These are phyloP conservation scores for Agelaius tricolor DNA, from an alignment of 2,113 vertebrate species.

Conservation along the genomic window DNA sequence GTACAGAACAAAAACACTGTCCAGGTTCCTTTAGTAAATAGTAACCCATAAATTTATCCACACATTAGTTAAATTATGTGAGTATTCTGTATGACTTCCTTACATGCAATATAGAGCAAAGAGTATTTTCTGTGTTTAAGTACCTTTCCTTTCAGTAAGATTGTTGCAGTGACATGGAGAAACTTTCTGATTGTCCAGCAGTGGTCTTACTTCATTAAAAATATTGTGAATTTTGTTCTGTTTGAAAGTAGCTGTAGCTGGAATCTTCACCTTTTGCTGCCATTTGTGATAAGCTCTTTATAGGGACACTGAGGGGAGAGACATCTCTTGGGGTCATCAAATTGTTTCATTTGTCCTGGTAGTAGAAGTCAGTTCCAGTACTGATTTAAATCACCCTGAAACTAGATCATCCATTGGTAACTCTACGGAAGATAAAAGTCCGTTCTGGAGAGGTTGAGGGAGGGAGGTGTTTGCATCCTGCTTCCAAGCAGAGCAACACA, in stretches of 20 bases:
- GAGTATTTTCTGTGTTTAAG: not conserved
- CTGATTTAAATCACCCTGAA: not conserved
- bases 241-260: not conserved
- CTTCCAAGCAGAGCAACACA: not conserved
- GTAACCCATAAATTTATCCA: not conserved
- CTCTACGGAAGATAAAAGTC: not conserved
- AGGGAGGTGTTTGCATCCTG: not conserved
- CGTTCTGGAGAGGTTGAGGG: not conserved
- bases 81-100: not conserved
- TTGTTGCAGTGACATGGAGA: not conserved
- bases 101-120: not conserved
- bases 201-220: not conserved
- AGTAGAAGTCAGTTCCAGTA: not conserved
- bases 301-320: not conserved
- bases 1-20: not conserved
- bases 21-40: not conserved
- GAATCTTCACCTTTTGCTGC: accelerated
- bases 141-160: not conserved
- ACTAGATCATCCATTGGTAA: not conserved
- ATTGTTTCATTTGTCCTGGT: not conserved
- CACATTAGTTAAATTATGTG: not conserved
- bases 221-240: not conserved
- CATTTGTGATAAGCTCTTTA: not conserved
- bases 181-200: not conserved
- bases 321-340: not conserved